A percentile compares a stretch with the other conserved stretches of the same genome.
These are phyloP conservation scores for Leucophora obtusa DNA, from an alignment of 2,888 invertebrate genomes.

Conservation along the genomic window DNA sequence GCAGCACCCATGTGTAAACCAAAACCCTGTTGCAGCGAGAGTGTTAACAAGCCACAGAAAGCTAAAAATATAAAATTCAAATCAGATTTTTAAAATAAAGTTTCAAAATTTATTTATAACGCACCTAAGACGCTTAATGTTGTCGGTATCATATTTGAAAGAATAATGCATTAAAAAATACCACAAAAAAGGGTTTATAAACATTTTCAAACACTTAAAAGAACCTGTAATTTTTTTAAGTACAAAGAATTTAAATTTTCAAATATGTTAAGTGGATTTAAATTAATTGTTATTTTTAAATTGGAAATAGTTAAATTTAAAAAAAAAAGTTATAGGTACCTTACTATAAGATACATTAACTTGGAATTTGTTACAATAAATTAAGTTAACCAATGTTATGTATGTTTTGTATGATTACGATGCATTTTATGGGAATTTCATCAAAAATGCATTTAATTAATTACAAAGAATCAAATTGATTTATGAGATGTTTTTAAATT, in stretches of 20 bases:
- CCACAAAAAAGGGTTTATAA: neutral
- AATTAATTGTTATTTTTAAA: no score
- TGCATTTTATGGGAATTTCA: neutral
- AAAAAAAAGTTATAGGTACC: no score
- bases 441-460: neutral
- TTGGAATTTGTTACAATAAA: no score
- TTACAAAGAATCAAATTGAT: neutral
- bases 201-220: neutral
- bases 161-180: neutral
- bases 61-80: constrained; percentile 13
- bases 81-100: neutral
- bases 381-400: no score
- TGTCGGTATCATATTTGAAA: neutral
- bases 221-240: no score
- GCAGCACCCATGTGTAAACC: neutral
- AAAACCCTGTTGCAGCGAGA: neutral
- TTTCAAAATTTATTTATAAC: neutral
- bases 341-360: no score
- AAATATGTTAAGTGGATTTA: no score
- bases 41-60: neutral
- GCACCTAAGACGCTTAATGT: neutral
- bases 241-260: no score
- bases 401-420: neutral
- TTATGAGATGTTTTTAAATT: neutral
- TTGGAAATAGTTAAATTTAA: no score